Base-by-base conservation (phyloP, 2,797 vertebrate species). In the Gobio occitaniae region DNA sequence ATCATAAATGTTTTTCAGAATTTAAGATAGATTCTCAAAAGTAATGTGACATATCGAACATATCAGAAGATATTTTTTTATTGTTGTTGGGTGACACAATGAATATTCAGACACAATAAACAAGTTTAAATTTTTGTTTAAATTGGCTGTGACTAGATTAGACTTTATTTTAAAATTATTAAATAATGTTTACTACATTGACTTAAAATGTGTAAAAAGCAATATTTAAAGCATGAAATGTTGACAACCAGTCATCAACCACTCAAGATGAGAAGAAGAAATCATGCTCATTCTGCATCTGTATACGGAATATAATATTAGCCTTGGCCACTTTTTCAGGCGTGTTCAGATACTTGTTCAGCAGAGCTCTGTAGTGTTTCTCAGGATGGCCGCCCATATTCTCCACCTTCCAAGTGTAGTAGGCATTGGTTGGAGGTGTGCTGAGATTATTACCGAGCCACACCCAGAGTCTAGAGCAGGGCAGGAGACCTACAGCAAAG, bases 401-500 rank as follows among this genome's bases (percentile, higher is more conserved):
- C 1, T 50, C 66, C 17, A 0, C 32, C 80, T 84, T 89, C 86
- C 88, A 91, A 4, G 36, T 72, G 74, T 83, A 86, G 76, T 88
- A 91, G 41, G 84, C 83, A 32, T 78, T 90, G 65, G 44, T 71
- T 17, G 54, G 1, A 4, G 74, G 52, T 2, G 79, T 85, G 11
- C 69, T 25, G 38, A 89, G 47, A 15, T 85, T 80, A 36, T 88
- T 61, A 10, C 71, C 68, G 76, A 90, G 59, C 88, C 86, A 90
- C 21, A 59, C 2, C 89, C 90, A 91, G 72, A 90, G 88, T 83
- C 86, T 87, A 36, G 86, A 0, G 65, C 90, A 91, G 52, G 87
- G 89, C 66, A 90, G 72, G 29, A 91, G 87, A 75, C 86, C 85
- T 4, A 90, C 86, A 10, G 61, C 84, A 47, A 91, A 90, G 77